Evolutionary conservation across 2,113 vertebrate genomes (phyloP), one percentile per base, ranked within the genome.

Genomic region (Piaya cayana): DNA sequence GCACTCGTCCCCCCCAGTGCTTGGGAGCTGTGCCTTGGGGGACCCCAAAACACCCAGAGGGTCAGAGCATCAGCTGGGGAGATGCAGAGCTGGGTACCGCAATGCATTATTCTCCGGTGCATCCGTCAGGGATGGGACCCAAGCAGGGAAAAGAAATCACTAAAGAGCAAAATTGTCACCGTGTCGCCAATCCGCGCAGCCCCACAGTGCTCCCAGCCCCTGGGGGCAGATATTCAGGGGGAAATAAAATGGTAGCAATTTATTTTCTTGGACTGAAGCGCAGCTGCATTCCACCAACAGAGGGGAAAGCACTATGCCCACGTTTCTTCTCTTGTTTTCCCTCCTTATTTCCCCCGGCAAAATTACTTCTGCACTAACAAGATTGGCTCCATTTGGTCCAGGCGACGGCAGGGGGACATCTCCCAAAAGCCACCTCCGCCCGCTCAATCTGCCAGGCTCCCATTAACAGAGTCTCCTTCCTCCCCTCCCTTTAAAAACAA

Each of bases 111-210:
- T 64, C 20, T 45, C 10, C 19, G 36, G 58, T 1, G 4, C 47
- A 6, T 15, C 78, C 45, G 12, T 9, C 53, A n/a, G 69, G 30
- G 56, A 18, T 0, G 0, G 52, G 45, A 78, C 37, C 47, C 12
- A 6, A 29, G 11, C 11, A n/a, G n/a, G 15, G 19, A 11, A 59
- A 63, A 63, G 32, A 71, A 82, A 56, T 18, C 58, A 29, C n/a
- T 18, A 5, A 6, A 79, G 29, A 68, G 29, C 22, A 12, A 8
- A 30, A 56, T 60, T 42, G n/a, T 39, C 47, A 22, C 30, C 9
- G 1, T 3, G 1, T 8, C 0, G 0, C 16, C 12, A 3, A 29
- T 32, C 23, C 2, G 1, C 47, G 43, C 4, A 2, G 64, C 23
- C 2, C 1, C 47, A 43, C 4, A 1, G 64, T 5, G 2, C 67